Conservation (phyloP, 53 echinoderm and acorn worm species). For the Echinometra lucunter region DNA sequence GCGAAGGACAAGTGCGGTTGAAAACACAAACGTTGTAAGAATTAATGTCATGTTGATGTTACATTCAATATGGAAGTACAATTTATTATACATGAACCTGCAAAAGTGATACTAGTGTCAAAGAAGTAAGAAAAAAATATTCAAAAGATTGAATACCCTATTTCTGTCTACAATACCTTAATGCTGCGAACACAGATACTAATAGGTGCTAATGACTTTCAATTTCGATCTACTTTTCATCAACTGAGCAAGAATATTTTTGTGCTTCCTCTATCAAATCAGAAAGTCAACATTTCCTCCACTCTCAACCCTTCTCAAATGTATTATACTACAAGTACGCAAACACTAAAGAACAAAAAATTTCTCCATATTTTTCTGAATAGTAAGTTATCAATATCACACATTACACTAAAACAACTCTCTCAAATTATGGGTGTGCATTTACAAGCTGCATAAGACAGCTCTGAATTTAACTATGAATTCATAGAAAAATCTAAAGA, state of each 20-base stretch:
- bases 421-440: not conserved
- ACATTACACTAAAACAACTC: too few species aligned
- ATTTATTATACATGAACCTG: not conserved
- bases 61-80: not conserved
- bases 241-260: not conserved
- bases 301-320: not conserved
- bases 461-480: too few species aligned
- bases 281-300: not conserved
- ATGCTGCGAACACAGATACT: not conserved
- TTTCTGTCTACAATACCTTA: not conserved
- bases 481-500: too few species aligned
- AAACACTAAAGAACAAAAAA: too few species aligned
- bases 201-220: not conserved
- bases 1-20: constrained; percentile 25
- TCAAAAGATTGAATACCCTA: not conserved
- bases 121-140: not conserved
- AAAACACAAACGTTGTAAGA: not conserved
- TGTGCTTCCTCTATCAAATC: not conserved
- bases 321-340: too few species aligned
- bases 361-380: too few species aligned
- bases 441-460: not conserved
- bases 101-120: not conserved
- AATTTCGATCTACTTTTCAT: not conserved
- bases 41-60: not conserved
- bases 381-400: not conserved